Evolutionary conservation across 53 echinoderm and acorn worm genomes (phyloP).

Genomic region (Antedon mediterranea): DNA sequence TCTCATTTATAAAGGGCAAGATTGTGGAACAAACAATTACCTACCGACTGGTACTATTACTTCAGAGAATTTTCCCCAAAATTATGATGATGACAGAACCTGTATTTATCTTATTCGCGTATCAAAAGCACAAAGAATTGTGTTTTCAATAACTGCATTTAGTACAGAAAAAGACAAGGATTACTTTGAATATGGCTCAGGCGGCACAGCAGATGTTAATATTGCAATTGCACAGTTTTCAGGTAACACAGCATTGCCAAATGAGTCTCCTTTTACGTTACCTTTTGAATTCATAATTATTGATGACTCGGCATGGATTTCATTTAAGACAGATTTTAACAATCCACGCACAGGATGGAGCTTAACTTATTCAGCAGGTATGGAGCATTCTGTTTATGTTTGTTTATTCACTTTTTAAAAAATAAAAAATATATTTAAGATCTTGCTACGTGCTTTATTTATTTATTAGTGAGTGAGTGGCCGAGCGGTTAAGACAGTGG

Average conservation of each 20-base stretch:
- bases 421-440: too few species aligned
- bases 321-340: not conserved
- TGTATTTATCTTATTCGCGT: conserved; percentile 20
- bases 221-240: not conserved
- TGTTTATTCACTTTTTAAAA: too few species aligned
- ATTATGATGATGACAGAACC: not conserved
- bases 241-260: not conserved
- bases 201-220: not conserved
- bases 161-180: conserved; percentile 20
- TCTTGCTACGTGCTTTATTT: too few species aligned
- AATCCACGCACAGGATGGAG: not conserved
- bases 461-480: too few species aligned
- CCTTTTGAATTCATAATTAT: not conserved
- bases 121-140: conserved; percentile 11
- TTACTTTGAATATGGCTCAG: conserved; percentile 4
- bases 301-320: not conserved
- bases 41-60: not conserved
- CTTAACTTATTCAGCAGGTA: not conserved
- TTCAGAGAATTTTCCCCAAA: not conserved
- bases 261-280: not conserved
- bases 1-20: too few species aligned
- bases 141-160: conserved; percentile 11
- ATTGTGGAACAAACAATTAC: not conserved
- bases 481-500: too few species aligned
- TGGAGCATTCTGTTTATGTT: not conserved